A percentile compares a stretch with the other conserved stretches of the same genome.
phyloP scores from a whole-genome alignment of 1,140 invertebrate species.

The Bombus polaris region DNA sequence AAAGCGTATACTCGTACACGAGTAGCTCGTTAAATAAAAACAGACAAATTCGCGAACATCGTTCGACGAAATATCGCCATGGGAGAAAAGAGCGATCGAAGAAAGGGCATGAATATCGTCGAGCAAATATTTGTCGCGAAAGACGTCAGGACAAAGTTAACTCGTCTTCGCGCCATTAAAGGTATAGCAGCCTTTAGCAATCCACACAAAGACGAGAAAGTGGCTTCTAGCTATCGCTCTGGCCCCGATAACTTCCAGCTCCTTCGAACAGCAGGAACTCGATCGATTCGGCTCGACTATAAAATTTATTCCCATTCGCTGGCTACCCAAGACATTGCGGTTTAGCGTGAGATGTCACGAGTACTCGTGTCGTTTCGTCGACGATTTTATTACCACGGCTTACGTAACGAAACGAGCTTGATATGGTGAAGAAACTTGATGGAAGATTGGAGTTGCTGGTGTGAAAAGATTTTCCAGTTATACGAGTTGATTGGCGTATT shows the following conservation, averaged over 20 bases:
- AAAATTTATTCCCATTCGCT: conserved; percentile 4
- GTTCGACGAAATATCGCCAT: neutral
- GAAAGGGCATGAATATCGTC: neutral
- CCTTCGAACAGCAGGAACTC: neutral
- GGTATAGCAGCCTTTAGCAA: conserved; percentile 11
- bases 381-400: neutral
- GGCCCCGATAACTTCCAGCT: conserved; percentile 13
- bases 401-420: too few species aligned
- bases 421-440: neutral
- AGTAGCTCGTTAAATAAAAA: neutral
- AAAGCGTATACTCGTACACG: too few species aligned
- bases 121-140: conserved; percentile 27
- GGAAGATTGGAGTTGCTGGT: neutral
- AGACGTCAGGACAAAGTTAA: conserved; percentile 20
- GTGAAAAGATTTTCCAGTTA: too few species aligned
- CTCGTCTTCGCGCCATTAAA: conserved; percentile 32
- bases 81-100: neutral
- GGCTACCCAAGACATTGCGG: neutral
- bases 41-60: neutral
- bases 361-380: neutral
- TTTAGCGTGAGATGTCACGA: neutral
- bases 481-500: too few species aligned
- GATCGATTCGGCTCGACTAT: conserved; percentile 18
- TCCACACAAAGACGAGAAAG: conserved; percentile 1
- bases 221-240: neutral